These are phyloP conservation scores for Corydoras sp. DNA, from an alignment of 2,113 vertebrate genomes.

Conservation along the genomic window DNA sequence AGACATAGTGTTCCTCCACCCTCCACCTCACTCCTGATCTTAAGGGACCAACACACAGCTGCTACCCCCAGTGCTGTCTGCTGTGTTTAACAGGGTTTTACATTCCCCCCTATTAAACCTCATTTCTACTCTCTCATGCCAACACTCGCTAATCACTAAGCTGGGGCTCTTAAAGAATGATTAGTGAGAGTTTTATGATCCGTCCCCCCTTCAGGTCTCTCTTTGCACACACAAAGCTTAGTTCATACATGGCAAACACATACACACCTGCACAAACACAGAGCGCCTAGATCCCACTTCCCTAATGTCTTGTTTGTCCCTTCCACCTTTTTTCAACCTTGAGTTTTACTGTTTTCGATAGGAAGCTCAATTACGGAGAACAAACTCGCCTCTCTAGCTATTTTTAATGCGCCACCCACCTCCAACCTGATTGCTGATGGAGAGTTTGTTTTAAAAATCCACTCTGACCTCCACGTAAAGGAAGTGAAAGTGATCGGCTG, in stretches of 20 bases:
- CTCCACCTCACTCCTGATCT: background rate
- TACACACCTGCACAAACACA: constrained; percentile 15
- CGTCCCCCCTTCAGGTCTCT: background rate
- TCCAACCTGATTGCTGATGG: background rate
- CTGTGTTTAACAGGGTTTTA: constrained; percentile 41
- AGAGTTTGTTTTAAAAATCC: too few relatives aligned
- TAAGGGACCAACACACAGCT: constrained; percentile 50
- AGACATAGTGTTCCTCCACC: constrained; percentile 13
- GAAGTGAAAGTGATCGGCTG: too few relatives aligned
- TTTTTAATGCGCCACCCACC: background rate
- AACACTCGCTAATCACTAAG: background rate
- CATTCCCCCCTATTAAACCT: background rate
- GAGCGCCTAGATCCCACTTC: background rate
- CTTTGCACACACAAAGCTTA: background rate
- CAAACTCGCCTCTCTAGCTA: background rate
- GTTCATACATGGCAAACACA: background rate
- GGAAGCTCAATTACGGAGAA: background rate
- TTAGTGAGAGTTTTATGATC: background rate
- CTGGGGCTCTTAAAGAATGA: constrained; percentile 11
- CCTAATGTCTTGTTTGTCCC: background rate
- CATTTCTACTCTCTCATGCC: constrained; percentile 35
- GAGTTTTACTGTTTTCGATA: background rate
- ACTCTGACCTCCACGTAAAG: too few relatives aligned
- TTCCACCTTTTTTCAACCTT: background rate
- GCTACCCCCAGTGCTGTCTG: constrained; percentile 60